A percentile compares a stretch with the other conserved stretches of the same genome.
Conservation (phyloP, 2,113 vertebrate species). For the Opisthocomus hoazin region DNA sequence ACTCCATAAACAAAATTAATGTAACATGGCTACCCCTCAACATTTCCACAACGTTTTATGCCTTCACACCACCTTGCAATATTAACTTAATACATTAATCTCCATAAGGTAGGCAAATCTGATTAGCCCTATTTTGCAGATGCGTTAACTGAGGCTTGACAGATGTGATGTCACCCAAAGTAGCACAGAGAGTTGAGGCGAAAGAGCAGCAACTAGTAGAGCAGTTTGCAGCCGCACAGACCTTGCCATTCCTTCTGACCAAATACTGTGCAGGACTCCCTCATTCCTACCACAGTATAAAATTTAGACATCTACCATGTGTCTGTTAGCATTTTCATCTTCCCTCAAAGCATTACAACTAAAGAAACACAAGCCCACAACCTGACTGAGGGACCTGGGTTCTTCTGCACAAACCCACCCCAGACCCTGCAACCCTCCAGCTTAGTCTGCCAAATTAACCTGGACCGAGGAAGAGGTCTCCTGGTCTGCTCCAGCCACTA, state of each 20-base stretch:
- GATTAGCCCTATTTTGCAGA: slow-evolving; percentile 38
- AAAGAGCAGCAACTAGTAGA: not conserved
- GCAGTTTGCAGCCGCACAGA: not conserved
- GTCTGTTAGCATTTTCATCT: not conserved
- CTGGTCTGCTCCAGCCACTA: not conserved
- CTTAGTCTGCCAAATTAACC: not conserved
- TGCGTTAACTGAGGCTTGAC: slow-evolving; percentile 16
- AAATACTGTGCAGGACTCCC: not conserved
- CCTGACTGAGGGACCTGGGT: not conserved
- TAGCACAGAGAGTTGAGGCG: not conserved
- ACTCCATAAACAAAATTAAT: slow-evolving; percentile 50
- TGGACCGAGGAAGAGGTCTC: not conserved
- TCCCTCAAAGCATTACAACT: not conserved
- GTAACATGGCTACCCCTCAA: slow-evolving; percentile 9
- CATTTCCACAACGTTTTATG: slow-evolving; percentile 29
- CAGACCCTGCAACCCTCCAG: not conserved
- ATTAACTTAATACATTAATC: slow-evolving; percentile 43
- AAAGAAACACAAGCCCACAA: not conserved
- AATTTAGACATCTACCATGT: not conserved
- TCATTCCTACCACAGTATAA: not conserved
- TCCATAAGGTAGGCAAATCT: slow-evolving; percentile 28
- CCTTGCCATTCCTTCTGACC: not conserved
- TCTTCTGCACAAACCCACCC: not conserved
- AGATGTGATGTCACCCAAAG: not conserved
- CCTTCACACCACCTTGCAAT: not conserved